phyloP scores from a whole-genome alignment of 2,888 invertebrate genomes.

The Pseudococcus longispinus region DNA sequence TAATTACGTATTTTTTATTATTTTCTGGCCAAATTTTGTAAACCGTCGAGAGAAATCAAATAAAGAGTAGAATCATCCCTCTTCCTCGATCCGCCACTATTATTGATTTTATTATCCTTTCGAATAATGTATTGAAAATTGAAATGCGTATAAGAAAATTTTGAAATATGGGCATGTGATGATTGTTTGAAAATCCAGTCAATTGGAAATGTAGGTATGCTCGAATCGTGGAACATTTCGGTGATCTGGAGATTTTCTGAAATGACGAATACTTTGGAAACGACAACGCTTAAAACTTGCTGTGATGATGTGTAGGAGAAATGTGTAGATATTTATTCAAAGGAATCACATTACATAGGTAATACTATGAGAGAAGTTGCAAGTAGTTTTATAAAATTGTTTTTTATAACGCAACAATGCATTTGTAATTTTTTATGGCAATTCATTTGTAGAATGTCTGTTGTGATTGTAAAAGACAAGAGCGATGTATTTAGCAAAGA shows the following conservation, averaged over 20 bases:
- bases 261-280: neutral
- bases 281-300: constrained; percentile 37
- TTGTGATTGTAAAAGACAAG: neutral
- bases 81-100: neutral
- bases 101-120: neutral
- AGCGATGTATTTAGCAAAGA: neutral
- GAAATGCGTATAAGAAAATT: neutral
- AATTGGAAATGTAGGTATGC: neutral
- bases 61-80: neutral
- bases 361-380: neutral
- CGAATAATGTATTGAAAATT: too few species aligned
- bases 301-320: constrained; percentile 7
- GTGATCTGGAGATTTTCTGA: neutral
- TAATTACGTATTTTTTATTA: neutral
- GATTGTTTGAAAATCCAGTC: neutral
- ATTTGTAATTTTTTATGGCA: neutral
- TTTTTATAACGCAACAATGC: neutral
- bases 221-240: neutral
- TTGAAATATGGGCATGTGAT: neutral
- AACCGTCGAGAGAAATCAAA: too few species aligned
- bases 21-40: neutral
- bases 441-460: neutral
- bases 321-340: neutral
- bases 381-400: neutral
- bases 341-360: neutral